A percentile compares a stretch with the other conserved stretches of the same genome.
phyloP scores from a whole-genome alignment of 2,113 vertebrate species.

The Fukomys damarensis region DNA sequence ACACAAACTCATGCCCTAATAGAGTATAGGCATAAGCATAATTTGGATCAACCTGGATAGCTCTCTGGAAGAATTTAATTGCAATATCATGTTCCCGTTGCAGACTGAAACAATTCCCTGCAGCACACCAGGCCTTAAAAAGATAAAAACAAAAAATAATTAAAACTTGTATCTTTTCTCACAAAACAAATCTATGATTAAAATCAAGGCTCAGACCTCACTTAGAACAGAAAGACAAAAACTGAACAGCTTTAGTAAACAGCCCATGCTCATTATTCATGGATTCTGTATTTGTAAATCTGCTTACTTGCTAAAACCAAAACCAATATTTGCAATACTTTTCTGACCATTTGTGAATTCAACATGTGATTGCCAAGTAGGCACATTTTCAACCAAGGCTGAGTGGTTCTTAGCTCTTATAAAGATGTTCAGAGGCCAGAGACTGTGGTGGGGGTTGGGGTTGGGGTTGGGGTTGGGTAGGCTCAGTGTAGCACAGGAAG shows the following conservation, averaged over 20 bases:
- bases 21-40: slow-evolving; percentile 98
- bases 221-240: slow-evolving; percentile 42
- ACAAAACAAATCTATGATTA: slow-evolving; percentile 60
- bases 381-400: neutral
- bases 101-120: slow-evolving; percentile 99
- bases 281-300: neutral
- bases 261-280: neutral
- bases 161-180: slow-evolving; percentile 49
- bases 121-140: slow-evolving; percentile 96
- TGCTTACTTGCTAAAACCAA: neutral
- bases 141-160: slow-evolving; percentile 66
- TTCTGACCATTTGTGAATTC: neutral
- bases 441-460: neutral
- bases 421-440: neutral
- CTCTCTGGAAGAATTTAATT: slow-evolving; percentile 99
- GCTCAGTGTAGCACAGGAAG: neutral
- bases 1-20: slow-evolving; percentile 96
- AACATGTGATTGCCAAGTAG: neutral
- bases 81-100: slow-evolving; percentile 98
- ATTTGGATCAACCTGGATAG: slow-evolving; percentile 98
- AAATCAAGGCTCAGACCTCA: slow-evolving; percentile 24
- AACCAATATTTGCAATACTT: neutral
- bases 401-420: neutral
- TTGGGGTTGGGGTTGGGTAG: no score
- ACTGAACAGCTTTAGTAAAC: neutral